These are phyloP conservation scores for Columba janthina DNA, from an alignment of 2,113 vertebrate species.

Conservation along the genomic window DNA sequence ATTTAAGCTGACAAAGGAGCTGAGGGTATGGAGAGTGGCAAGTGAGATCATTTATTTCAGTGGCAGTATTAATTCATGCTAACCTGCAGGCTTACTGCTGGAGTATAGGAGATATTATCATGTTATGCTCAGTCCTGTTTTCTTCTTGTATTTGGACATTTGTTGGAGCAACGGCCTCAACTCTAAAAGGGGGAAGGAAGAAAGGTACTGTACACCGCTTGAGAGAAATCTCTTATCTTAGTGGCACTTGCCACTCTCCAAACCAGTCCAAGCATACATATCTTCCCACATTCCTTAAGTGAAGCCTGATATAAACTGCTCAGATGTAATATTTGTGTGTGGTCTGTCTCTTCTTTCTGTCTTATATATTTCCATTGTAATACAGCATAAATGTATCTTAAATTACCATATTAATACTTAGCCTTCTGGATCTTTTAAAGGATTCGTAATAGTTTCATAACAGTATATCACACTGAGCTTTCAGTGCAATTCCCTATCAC, in stretches of 20 bases:
- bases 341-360: not conserved
- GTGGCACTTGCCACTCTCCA: not conserved
- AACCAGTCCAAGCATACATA: not conserved
- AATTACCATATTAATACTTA: not conserved
- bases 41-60: not conserved
- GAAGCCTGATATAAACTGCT: not conserved
- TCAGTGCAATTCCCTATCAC: not conserved
- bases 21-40: not conserved
- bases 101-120: not conserved
- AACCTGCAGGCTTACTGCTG: not conserved
- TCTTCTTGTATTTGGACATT: not conserved
- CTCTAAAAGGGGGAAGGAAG: not conserved
- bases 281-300: not conserved
- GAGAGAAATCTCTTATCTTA: not conserved
- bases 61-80: not conserved
- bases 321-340: not conserved
- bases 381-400: not conserved
- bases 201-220: not conserved
- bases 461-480: not conserved
- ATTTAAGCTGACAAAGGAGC: not conserved
- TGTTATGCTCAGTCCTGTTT: not conserved
- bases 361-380: not conserved
- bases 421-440: not conserved
- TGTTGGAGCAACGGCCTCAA: not conserved
- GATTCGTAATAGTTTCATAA: not conserved